A percentile compares a stretch with the other conserved stretches of the same genome.
Evolutionary conservation across 2,797 vertebrate species (phyloP).

Genomic region (Scyliorhinus canicula): DNA sequence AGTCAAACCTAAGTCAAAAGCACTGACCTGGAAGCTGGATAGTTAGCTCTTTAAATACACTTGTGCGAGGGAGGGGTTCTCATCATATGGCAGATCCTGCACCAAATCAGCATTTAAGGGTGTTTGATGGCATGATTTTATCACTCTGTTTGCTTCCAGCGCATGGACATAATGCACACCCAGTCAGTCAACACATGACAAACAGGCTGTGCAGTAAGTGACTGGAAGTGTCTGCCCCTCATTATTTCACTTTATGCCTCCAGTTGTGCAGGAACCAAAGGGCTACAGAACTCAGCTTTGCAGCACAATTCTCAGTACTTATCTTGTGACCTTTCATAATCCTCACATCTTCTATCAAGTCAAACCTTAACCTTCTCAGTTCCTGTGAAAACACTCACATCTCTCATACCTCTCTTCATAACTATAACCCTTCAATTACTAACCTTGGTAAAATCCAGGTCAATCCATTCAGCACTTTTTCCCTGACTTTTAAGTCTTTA

Average conservation of each 20-base stretch:
- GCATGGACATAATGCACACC: too few species aligned
- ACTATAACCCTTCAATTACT: background rate
- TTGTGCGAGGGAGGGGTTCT: too few species aligned
- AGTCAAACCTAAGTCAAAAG: too few species aligned
- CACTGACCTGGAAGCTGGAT: background rate
- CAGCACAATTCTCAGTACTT: too few species aligned
- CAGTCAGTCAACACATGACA: too few species aligned
- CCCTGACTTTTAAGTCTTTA: background rate
- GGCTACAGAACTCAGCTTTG: too few species aligned
- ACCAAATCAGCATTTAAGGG: background rate
- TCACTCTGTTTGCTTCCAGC: too few species aligned
- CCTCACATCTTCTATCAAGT: background rate
- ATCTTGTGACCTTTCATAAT: background rate
- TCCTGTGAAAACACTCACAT: background rate
- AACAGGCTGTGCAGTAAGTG: too few species aligned
- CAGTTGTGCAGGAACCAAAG: too few species aligned
- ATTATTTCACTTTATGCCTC: too few species aligned
- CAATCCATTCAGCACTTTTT: background rate
- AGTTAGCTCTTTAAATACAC: background rate
- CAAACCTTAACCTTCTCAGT: background rate
- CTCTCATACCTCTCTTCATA: background rate
- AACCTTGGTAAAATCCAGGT: background rate
- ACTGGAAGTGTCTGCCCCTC: too few species aligned
- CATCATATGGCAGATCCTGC: background rate
- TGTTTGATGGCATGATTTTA: too few species aligned